Evolutionary conservation across 2,888 invertebrate species (phyloP).

Genomic region (Meganola albula): DNA sequence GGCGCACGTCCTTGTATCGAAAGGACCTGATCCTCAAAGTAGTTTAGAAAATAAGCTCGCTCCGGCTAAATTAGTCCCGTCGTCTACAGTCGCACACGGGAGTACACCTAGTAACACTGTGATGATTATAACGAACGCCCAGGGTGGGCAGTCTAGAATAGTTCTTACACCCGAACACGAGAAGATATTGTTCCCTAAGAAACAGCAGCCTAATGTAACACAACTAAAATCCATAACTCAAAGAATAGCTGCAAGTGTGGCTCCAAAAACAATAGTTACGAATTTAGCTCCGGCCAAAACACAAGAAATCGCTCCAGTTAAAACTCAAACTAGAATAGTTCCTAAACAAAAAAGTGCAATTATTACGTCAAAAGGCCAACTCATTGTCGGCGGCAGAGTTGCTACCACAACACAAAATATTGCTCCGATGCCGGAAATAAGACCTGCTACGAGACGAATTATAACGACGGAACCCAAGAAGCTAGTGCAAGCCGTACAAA

Average conservation of each 20-base stretch:
- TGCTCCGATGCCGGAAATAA: slow-evolving; percentile 64
- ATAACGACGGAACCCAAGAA: slow-evolving; percentile 57
- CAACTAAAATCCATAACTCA: slow-evolving; percentile 61
- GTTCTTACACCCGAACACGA: slow-evolving; percentile 80
- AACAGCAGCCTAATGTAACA: slow-evolving; percentile 56
- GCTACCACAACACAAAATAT: slow-evolving; percentile 65
- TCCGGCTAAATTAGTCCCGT: slow-evolving; percentile 58
- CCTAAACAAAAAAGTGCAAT: slow-evolving; percentile 71
- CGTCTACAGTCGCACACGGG: slow-evolving; percentile 48
- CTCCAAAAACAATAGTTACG: slow-evolving; percentile 44
- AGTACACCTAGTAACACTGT: slow-evolving; percentile 71
- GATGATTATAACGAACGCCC: slow-evolving; percentile 81
- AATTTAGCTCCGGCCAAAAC: slow-evolving; percentile 26
- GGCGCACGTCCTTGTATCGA: slow-evolving; percentile 61
- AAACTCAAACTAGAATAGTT: slow-evolving; percentile 54
- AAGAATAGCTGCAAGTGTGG: slow-evolving; percentile 42
- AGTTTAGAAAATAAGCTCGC: slow-evolving; percentile 52
- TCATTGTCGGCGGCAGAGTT: slow-evolving; percentile 69
- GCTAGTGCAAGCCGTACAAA: slow-evolving; percentile 54
- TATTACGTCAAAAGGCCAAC: slow-evolving; percentile 76
- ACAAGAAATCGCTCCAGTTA: slow-evolving; percentile 22
- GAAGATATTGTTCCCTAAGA: slow-evolving; percentile 76
- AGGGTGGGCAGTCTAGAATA: slow-evolving; percentile 79
- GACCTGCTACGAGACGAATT: slow-evolving; percentile 53
- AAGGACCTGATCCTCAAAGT: slow-evolving; percentile 42